Conservation (phyloP, 2,797 vertebrate genomes). For the Ceyx erithaca region DNA sequence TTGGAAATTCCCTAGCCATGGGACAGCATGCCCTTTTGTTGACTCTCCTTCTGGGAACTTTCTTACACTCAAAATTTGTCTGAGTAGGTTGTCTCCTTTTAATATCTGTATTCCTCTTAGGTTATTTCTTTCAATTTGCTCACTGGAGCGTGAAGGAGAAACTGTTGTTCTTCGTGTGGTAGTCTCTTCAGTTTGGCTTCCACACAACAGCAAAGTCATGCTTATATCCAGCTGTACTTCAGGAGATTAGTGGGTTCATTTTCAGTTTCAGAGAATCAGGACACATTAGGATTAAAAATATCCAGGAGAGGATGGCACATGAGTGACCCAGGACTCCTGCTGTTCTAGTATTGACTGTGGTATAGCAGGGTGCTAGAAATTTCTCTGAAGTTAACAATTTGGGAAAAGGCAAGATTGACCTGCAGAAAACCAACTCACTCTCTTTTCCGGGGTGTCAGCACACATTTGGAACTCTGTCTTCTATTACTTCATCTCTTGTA, state of each 20-base stretch:
- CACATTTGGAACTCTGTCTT: not conserved
- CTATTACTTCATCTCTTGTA: not conserved
- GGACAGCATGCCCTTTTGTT: constrained; percentile 4
- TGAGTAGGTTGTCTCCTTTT: not conserved
- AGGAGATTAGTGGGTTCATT: not conserved
- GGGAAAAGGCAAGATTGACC: not conserved
- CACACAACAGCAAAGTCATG: not conserved
- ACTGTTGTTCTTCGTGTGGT: not conserved
- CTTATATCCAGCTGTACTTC: not conserved
- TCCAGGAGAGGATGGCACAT: not conserved
- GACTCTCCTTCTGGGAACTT: constrained; percentile 50
- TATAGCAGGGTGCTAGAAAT: not conserved
- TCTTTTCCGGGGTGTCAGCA: not conserved
- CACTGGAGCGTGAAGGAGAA: constrained; percentile 37
- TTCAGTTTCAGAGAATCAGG: not conserved
- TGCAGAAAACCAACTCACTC: not conserved
- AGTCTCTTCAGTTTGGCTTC: not conserved
- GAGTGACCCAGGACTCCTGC: not conserved
- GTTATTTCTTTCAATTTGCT: constrained; percentile 28
- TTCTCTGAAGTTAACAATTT: not conserved
- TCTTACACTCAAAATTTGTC: constrained; percentile 16
- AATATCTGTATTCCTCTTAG: not conserved
- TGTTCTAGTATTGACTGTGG: not conserved
- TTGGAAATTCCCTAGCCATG: not conserved
- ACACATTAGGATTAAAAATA: not conserved